Base-by-base conservation (phyloP, 2,888 invertebrate species). In the Anthophora plumipes region DNA sequence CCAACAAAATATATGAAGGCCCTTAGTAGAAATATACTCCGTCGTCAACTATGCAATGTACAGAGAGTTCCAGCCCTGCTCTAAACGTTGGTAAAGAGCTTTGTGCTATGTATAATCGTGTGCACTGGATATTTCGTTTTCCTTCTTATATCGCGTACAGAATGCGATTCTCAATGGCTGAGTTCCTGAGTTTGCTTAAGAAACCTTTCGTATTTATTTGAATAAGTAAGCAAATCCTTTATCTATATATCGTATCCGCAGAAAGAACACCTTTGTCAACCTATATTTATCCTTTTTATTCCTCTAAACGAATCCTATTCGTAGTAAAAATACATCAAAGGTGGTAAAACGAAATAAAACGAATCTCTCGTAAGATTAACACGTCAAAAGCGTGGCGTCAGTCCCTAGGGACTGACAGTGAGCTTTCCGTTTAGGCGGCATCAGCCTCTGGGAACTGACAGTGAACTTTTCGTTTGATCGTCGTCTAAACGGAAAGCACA, bases 71-170 rank as follows among this genome's bases (percentile, higher is more conserved):
- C 90, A 89, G 89, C 89, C 85, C 85, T 85, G 88, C 89, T 88
- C 88, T 83, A 86, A 85, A 88, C 86, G 81, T 83, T 83, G 77
- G 83, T 88, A 85, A 82, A 88, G 90, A 91, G 90, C 90, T 92
- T 92, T 93, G 93, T 93, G 93, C 93, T 92, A 92, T 93, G 91
- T 92, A 80, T 80, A 92, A 92, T 92, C 90, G 88, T 93, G 93
- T 93, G 93, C 93, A 93, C 90, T 91, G 88, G 84, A 88, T 88
- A 78, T 57, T 68, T 83, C 81, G 74, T 79, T 75, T 88, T 89
- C 77, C 85, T 85, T 89, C 31, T 31, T 31, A 89, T 90, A 89
- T 90, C 85, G 89, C 90, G 89, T 83, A 82, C 84, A 72, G 85
- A 88, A 89, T 90, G 86, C 78, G 89, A 91, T 89, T 89, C 87